A percentile compares a stretch with the other conserved stretches of the same genome.
Evolutionary conservation across 2,797 vertebrate species (phyloP).

Genomic region (Nothura maculosa): DNA sequence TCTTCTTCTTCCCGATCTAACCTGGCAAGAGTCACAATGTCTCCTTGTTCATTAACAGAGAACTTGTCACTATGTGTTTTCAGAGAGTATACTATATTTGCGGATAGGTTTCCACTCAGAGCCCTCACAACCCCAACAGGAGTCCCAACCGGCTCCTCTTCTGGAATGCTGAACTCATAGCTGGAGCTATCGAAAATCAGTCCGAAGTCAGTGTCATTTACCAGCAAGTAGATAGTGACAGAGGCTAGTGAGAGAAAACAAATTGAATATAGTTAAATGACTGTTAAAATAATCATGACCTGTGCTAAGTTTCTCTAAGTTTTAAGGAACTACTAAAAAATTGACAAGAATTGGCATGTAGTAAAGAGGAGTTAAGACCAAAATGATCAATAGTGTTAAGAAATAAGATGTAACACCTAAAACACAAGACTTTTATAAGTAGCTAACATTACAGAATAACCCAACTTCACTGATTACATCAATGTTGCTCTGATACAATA

Average conservation of each 20-base stretch:
- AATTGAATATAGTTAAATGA: background rate
- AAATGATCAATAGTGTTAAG: background rate
- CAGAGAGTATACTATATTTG: slow-evolving; percentile 74
- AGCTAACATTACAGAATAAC: background rate
- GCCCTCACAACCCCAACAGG: slow-evolving; percentile 78
- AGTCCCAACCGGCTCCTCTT: slow-evolving; percentile 61
- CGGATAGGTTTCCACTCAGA: slow-evolving; percentile 56
- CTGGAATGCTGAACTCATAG: slow-evolving; percentile 82
- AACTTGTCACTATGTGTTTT: slow-evolving; percentile 78
- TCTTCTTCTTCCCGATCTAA: slow-evolving; percentile 83
- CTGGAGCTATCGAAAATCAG: slow-evolving; percentile 76
- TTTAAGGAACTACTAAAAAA: background rate
- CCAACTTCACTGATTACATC: background rate
- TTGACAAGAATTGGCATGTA: background rate
- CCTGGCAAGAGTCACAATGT: slow-evolving; percentile 39
- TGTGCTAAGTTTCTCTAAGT: background rate
- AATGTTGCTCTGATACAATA: background rate
- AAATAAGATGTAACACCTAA: background rate
- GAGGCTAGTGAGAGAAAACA: slow-evolving; percentile 64
- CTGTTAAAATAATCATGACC: background rate
- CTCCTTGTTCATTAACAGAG: slow-evolving; percentile 72
- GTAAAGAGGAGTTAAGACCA: background rate
- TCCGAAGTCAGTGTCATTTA: slow-evolving; percentile 41
- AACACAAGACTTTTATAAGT: background rate
- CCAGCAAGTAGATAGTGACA: slow-evolving; percentile 76